Conservation (phyloP, 2,888 invertebrate species). For the Hyppa rectilinea region DNA sequence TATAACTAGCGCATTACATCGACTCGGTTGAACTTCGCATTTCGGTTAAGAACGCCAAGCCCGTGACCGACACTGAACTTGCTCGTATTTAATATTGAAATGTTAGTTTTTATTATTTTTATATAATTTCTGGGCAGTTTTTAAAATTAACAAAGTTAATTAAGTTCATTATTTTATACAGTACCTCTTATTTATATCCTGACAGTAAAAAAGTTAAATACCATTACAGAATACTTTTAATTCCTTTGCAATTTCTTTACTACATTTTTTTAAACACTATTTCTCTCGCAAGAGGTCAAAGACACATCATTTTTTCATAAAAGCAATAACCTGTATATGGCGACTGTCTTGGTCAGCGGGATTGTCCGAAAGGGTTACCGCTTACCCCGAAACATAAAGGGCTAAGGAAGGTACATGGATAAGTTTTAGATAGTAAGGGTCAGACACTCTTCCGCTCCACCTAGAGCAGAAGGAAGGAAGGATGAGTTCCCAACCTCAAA, state of each 20-base stretch:
- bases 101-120: conserved; percentile 36
- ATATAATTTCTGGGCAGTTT: conserved; percentile 21
- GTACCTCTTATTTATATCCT: conserved; percentile 4
- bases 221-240: conserved; percentile 4
- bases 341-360: too few relatives aligned
- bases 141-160: conserved; percentile 2
- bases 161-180: conserved; percentile 37
- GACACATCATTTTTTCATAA: background rate
- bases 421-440: too few relatives aligned
- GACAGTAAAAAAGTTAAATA: background rate
- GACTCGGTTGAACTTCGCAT: conserved; percentile 47
- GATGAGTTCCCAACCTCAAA: too few relatives aligned
- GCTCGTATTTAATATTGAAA: conserved; percentile 47
- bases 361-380: too few relatives aligned
- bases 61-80: conserved; percentile 74
- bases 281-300: background rate
- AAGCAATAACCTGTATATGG: background rate
- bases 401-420: too few relatives aligned
- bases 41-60: conserved; percentile 51
- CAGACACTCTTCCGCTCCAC: too few relatives aligned
- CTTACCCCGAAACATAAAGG: too few relatives aligned
- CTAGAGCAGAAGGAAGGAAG: too few relatives aligned
- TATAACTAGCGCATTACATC: conserved; percentile 49
- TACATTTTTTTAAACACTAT: background rate
- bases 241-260: background rate